Evolutionary conservation across 2,888 invertebrate genomes (phyloP), one percentile per base, ranked within the genome.

Genomic region (Apamea anceps): DNA sequence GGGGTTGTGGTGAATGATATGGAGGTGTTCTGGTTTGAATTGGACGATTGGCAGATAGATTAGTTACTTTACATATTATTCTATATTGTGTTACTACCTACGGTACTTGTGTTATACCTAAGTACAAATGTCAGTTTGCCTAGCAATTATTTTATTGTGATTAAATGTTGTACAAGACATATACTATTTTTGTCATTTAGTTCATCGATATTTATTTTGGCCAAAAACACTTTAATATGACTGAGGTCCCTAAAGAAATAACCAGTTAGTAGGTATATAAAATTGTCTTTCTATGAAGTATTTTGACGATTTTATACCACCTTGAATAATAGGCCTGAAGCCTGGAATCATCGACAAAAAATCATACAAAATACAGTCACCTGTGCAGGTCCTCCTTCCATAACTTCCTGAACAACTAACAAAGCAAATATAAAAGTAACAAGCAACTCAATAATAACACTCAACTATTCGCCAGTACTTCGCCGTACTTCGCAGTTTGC

Each of bases 361-460:
- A 66, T 28, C 32, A 37, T n/a, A 37, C 12, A 25, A 28, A 63
- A 77, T 18, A 63, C 28, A 60, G 4, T 25, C 28, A 68, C 37
- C 18, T 62, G n/a, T 62, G 6, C 10, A 57, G 3, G 37, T 25
- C 60, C 25, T 75, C 7, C 5, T 25, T 13, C 15, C 60, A 48
- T n/a, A 37, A 72, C 62, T 81, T 81, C 70, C 81, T 54, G 42
- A 66, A 71, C 32, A 72, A 25, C 82, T 51, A 68, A 72, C 63
- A 72, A 51, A 85, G 82, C 76, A 83, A 85, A 83, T 62, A 70
- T 77, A 73, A 79, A 79, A 70, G 68, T 84, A 82, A 77, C 75
- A 42, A 76, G 72, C 28, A 67, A 82, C 77, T 77, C 70, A 87
- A 87, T 85, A 85, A 78, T 86, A 82, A 79, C 77, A 82, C 60